phyloP scores from a whole-genome alignment of 37 sponge, comb jelly and placozoan species.

The Bolinopsis microptera region DNA sequence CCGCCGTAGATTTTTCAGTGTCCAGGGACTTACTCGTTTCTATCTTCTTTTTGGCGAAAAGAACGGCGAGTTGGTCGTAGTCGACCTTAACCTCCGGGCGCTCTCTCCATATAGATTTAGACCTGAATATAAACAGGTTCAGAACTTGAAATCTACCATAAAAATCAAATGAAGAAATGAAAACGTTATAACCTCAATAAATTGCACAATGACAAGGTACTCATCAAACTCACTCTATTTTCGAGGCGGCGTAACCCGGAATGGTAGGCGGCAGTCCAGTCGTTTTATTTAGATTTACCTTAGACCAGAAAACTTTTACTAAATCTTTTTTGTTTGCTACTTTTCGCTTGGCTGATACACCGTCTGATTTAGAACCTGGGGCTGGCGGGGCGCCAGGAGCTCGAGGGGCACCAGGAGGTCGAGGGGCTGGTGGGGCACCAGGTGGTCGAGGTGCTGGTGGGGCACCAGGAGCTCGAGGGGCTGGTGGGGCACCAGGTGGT shows the following conservation, averaged over 20 bases:
- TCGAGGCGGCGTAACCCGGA: constrained; percentile 25
- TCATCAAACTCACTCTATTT: constrained; percentile 6
- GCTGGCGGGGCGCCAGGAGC: not conserved
- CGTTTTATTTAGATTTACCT: constrained; percentile 67
- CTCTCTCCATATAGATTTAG: constrained; percentile 39
- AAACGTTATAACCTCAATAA: no score
- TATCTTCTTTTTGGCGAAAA: not conserved
- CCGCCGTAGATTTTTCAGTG: not conserved
- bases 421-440: constrained; percentile 47
- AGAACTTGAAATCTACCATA: no score
- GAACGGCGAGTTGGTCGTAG: not conserved
- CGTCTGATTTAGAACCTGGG: constrained; percentile 41
- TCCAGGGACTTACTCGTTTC: constrained; percentile 15
- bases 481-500: not conserved
- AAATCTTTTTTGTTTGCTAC: constrained; percentile 23
- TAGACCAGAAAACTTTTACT: constrained; percentile 81
- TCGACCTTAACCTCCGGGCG: constrained; percentile 40
- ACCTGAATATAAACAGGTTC: not conserved
- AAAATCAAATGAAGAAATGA: no score
- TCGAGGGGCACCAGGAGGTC: not conserved
- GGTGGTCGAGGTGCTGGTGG: constrained; percentile 39
- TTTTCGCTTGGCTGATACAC: not conserved
- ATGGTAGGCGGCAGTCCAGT: constrained; percentile 34
- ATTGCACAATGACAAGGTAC: no score
- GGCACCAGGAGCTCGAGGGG: not conserved